Conservation (phyloP, 2,888 invertebrate genomes). For the Parapristionchus giblindavisi region DNA sequence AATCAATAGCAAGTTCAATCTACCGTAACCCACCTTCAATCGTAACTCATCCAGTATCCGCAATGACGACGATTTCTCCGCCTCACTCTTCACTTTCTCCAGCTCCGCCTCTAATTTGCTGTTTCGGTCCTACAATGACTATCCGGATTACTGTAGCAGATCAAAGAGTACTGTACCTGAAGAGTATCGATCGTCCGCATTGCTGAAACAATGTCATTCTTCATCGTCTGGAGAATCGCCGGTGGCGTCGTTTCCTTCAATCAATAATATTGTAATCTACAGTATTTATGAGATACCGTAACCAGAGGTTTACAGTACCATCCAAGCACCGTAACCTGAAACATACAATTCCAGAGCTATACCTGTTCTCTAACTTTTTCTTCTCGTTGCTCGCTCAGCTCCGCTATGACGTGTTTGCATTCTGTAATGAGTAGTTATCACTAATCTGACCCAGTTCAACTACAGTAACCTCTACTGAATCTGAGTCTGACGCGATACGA, state of each 20-base stretch:
- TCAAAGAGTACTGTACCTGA: conserved; percentile 17
- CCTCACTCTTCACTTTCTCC: conserved; percentile 11
- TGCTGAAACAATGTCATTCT: not conserved
- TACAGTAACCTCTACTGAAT: no score
- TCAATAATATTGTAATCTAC: no score
- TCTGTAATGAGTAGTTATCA: conserved; percentile 3
- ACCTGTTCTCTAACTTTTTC: not conserved
- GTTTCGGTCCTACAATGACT: not conserved
- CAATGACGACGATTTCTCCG: not conserved
- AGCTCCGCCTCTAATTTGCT: conserved; percentile 16
- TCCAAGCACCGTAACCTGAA: not conserved
- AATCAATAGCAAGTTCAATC: not conserved
- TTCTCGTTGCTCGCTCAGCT: not conserved
- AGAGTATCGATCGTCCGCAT: conserved; percentile 17
- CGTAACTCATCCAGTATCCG: not conserved
- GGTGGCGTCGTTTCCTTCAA: not conserved
- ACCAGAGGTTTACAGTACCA: no score
- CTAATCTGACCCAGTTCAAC: not conserved
- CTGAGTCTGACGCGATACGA: no score
- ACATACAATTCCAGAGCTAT: not conserved
- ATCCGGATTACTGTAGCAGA: conserved; percentile 6
- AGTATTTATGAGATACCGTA: no score
- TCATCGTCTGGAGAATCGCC: not conserved
- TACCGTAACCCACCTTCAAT: not conserved
- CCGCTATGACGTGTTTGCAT: conserved; percentile 29